phyloP scores from a whole-genome alignment of 1,140 invertebrate species.

The Goniozus legneri region DNA sequence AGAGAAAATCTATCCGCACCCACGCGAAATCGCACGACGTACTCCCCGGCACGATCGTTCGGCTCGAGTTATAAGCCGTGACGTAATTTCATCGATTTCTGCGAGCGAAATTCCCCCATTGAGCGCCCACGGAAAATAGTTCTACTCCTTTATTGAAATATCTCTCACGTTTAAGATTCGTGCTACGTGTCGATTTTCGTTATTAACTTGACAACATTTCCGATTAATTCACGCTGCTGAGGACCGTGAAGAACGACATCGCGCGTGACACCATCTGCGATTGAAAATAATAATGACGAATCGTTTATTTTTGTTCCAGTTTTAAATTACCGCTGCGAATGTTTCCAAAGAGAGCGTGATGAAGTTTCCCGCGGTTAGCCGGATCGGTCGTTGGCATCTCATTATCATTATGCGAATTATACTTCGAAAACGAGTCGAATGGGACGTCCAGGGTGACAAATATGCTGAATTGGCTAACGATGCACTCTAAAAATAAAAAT shows the following conservation, averaged over 20 bases:
- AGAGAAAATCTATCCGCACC: too few species aligned
- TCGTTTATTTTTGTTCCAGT: neutral
- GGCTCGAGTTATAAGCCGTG: too few species aligned
- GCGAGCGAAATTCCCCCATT: too few species aligned
- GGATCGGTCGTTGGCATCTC: slow-evolving; percentile 16
- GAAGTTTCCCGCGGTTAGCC: slow-evolving; percentile 21
- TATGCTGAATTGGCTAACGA: slow-evolving; percentile 1
- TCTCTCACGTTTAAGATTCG: too few species aligned
- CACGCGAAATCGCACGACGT: too few species aligned
- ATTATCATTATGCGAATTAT: slow-evolving; percentile 13
- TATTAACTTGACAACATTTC: too few species aligned
- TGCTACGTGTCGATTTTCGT: too few species aligned
- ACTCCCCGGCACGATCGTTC: too few species aligned
- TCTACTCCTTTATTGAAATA: too few species aligned
- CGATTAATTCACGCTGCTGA: slow-evolving; percentile 18
- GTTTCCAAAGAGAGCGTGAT: slow-evolving; percentile 18
- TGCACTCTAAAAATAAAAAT: slow-evolving; percentile 11
- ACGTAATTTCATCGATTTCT: too few species aligned
- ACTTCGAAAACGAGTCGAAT: neutral
- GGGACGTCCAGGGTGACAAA: slow-evolving; percentile 10
- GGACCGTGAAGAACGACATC: slow-evolving; percentile 22
- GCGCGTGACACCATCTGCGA: slow-evolving; percentile 23
- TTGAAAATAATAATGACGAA: slow-evolving; percentile 6
- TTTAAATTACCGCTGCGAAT: slow-evolving; percentile 21
- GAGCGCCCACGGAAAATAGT: too few species aligned